These are phyloP conservation scores for Parambassis ranga DNA, from an alignment of 2,797 vertebrate genomes.

Conservation along the genomic window DNA sequence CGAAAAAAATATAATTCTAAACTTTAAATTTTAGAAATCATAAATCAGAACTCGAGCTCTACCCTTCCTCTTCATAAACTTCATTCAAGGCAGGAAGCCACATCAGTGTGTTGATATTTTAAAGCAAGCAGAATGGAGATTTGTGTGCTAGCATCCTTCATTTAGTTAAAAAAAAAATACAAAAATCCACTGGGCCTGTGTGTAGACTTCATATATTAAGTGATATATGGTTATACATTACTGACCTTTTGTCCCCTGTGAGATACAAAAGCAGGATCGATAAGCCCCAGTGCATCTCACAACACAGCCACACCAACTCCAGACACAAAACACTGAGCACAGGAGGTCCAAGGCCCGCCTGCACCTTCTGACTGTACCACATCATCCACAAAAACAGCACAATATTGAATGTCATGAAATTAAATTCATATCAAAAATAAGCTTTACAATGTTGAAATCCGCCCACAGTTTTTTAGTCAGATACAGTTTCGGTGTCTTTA, in stretches of 20 bases:
- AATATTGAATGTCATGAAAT: slow-evolving; percentile 64
- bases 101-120: slow-evolving; percentile 36
- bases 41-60: too few species aligned
- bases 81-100: slow-evolving; percentile 31
- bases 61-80: too few species aligned
- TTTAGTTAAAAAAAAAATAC: too few species aligned
- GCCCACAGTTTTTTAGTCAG: slow-evolving; percentile 55
- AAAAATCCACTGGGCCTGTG: slow-evolving; percentile 49
- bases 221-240: slow-evolving; percentile 68
- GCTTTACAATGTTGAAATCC: slow-evolving; percentile 61
- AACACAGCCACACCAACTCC: slow-evolving; percentile 53
- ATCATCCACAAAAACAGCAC: slow-evolving; percentile 64
- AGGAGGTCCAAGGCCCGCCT: slow-evolving; percentile 78
- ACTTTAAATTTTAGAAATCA: too few species aligned
- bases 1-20: too few species aligned
- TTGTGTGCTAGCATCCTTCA: slow-evolving; percentile 77
- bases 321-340: slow-evolving; percentile 76
- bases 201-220: slow-evolving; percentile 73
- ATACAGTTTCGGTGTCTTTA: slow-evolving; percentile 32
- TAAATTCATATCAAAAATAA: slow-evolving; percentile 73
- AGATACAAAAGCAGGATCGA: slow-evolving; percentile 70
- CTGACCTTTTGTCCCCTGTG: slow-evolving; percentile 74
- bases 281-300: slow-evolving; percentile 58
- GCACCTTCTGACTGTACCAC: slow-evolving; percentile 69
- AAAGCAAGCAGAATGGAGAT: slow-evolving; percentile 46